Conservation (phyloP, 1,140 invertebrate species). For the Drosophila eugracilis region DNA sequence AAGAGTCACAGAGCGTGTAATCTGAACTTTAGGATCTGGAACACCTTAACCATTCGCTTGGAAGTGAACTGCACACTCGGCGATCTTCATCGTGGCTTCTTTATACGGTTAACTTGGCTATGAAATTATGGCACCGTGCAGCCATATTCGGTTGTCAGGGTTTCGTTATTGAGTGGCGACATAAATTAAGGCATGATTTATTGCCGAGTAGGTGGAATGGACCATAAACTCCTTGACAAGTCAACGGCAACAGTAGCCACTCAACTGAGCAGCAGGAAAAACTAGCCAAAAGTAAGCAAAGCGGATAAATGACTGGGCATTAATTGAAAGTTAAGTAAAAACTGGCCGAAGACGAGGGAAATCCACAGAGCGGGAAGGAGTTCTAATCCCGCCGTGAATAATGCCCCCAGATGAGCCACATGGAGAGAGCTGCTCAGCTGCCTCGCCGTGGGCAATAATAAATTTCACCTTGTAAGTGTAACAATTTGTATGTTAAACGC, state of each 20-base stretch:
- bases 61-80: conserved; percentile 29
- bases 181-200: conserved; percentile 75
- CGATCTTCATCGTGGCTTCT: conserved; percentile 53
- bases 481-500: conserved; percentile 84
- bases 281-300: conserved; percentile 29
- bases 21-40: conserved; percentile 36
- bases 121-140: conserved; percentile 63
- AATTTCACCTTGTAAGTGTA: conserved; percentile 84
- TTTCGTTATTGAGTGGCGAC: conserved; percentile 62
- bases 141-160: conserved; percentile 57
- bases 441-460: conserved; percentile 69
- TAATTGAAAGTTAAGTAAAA: conserved; percentile 47
- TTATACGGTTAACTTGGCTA: conserved; percentile 52
- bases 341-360: not conserved
- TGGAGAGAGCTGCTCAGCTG: conserved; percentile 30
- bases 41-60: conserved; percentile 38
- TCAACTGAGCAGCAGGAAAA: conserved; percentile 40
- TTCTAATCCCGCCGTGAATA: conserved; percentile 52
- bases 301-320: conserved; percentile 40
- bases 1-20: conserved; percentile 11
- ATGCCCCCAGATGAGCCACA: conserved; percentile 46
- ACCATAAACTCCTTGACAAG: conserved; percentile 65
- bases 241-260: conserved; percentile 41
- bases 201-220: conserved; percentile 59
- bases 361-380: not conserved